Base-by-base conservation (phyloP, 2,113 vertebrate genomes). In the Ellobius talpinus region DNA sequence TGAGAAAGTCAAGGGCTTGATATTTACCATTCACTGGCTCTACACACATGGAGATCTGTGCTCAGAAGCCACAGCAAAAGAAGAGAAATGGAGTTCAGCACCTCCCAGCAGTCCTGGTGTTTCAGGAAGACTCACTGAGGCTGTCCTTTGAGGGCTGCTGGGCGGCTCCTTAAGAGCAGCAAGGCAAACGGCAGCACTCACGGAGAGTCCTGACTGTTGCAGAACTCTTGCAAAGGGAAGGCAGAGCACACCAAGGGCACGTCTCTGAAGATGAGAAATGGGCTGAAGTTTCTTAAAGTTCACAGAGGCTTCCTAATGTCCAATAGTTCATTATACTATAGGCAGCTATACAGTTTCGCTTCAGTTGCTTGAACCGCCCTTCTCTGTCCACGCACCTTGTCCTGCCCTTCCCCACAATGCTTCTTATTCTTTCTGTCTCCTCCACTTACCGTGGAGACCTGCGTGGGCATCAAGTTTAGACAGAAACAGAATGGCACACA, bases 11-110 rank as follows among this genome's bases (percentile, higher is more conserved):
- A 98, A 97, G 91, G 76, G 73, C 76, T 97, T 98, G 98, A 97
- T 98, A 98, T 98, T 98, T 98, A 97, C 96, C 94, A 97, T 98
- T 98, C 96, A 97, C 95, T 96, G 96, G 90, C 97, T 98, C 97
- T 96, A 87, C 92, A 98, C 97, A 98, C 97, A 97, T 97, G 85
- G 92, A 96, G 81, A 98, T 95, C 76, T 92, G 82, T 77, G 61
- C 96, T 97, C 96, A 97, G 97, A 98, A 97, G 96, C 95, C 97
- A 94, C 66, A 96, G 96, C 96, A 97, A 95, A 42, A 86, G 97
- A 97, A 98, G 93, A 97, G 19, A 98, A 95, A 96, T 89, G 94
- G 97, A 98, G 98, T 98, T 98, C 89, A 82, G 87, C 94, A 96
- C 97, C 98, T 97, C 97, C 97, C 96, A 97, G 96, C 97, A 92